Evolutionary conservation across 2,113 vertebrate species (phyloP), one percentile per base, ranked within the genome.

Genomic region (Balaeniceps rex): DNA sequence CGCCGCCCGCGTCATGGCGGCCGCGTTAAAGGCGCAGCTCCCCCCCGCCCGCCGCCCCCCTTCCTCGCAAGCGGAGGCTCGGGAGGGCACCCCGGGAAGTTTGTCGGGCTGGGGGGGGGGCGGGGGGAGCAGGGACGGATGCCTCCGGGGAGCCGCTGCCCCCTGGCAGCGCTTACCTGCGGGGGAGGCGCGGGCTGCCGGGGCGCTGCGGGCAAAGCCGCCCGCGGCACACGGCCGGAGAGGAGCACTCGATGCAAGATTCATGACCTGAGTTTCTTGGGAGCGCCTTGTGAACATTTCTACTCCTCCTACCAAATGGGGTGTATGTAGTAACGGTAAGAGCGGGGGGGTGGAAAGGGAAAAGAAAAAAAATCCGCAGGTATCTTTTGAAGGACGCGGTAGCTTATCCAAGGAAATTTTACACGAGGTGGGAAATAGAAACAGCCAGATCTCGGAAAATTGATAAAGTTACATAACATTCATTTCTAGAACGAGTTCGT

Each of bases 11-110:
- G 94, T 97, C 96, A 98, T 98, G 97, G 97, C 97, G 97, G 97
- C 95, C 96, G 96, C 96, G 97, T 98, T 98, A 98, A 98, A 98
- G 97, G 97, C 96, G 98, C 96, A 97, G 98, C 65, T 72, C 95
- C 86, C 80, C 90, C 78, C 96, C 89, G 10, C 46, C 46, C 46
- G 19, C 85, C 66, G 58, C 70, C 91, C 66, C 68, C 70, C n/a
- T n/a, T n/a, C n/a, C n/a, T n/a, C n/a, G n/a, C n/a, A n/a, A n/a
- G n/a, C n/a, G n/a, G n/a, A n/a, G n/a, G n/a, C n/a, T n/a, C n/a
- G n/a, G n/a, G n/a, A n/a, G 47, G 33, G 47, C 55, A 14, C n/a
- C 51, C 21, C 25, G 38, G 13, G 36, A 40, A 5, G 61, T 8
- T 19, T 14, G 52, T 24, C 4, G 36, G 31, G 24, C 24, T 33